Evolutionary conservation across 2,797 vertebrate species (phyloP).

Genomic region (Siniperca obscura): DNA sequence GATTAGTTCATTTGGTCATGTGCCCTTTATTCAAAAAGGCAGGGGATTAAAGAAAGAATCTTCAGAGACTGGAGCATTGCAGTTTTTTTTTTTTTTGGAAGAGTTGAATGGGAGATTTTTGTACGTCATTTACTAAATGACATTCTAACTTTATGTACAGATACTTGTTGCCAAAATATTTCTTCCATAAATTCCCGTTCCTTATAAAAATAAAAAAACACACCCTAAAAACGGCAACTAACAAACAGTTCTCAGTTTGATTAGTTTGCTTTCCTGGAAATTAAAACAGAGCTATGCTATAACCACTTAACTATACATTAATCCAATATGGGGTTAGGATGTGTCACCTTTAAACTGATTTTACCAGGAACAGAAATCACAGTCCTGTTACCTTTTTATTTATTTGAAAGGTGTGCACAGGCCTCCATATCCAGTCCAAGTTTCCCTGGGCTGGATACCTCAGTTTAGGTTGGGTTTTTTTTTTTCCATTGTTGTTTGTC

Average conservation of each 20-base stretch:
- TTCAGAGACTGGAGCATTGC: constrained; percentile 20
- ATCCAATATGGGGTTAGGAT: not conserved
- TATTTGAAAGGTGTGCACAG: constrained; percentile 68
- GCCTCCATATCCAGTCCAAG: constrained; percentile 56
- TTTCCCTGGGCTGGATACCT: constrained; percentile 87
- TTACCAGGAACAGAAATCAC: constrained; percentile 28
- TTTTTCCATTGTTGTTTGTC: constrained; percentile 19
- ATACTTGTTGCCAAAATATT: constrained; percentile 70
- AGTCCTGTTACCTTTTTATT: constrained; percentile 63
- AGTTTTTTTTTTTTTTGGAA: not conserved
- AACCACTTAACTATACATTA: constrained; percentile 1
- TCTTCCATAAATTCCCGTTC: constrained; percentile 28
- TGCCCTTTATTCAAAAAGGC: constrained; percentile 22
- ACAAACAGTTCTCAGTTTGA: not conserved
- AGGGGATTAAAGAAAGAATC: constrained; percentile 13
- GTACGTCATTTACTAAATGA: constrained; percentile 48
- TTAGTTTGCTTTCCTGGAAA: not conserved
- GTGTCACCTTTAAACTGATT: not conserved
- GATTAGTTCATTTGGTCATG: constrained; percentile 21
- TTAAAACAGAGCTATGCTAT: not conserved
- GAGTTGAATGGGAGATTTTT: constrained; percentile 31
- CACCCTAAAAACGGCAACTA: not conserved
- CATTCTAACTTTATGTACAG: constrained; percentile 60
- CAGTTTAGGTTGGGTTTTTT: constrained; percentile 76
- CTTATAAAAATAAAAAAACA: not conserved